Evolutionary conservation across 2,888 invertebrate species (phyloP).

Genomic region (Folsomia candida): DNA sequence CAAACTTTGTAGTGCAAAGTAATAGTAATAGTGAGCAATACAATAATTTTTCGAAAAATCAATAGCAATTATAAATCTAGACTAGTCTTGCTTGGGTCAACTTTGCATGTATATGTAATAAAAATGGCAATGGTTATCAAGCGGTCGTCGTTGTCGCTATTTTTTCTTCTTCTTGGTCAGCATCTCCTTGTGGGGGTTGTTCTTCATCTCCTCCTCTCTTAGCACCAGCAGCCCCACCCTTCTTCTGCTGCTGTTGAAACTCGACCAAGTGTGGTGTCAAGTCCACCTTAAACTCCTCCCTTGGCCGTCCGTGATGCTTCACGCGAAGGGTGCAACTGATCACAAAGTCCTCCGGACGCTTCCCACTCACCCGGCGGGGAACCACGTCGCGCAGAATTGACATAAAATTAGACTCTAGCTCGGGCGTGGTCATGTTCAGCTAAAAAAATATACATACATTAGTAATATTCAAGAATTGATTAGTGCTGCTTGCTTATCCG

Average conservation of each 20-base stretch:
- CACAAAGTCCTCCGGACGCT: constrained; percentile 59
- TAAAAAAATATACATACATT: constrained; percentile 52
- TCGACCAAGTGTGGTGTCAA: not conserved
- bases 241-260: not conserved
- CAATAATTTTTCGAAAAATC: no score
- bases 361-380: constrained; percentile 26
- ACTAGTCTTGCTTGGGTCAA: no score
- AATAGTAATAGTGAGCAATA: no score
- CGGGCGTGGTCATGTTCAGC: constrained; percentile 70
- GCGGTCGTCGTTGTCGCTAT: no score
- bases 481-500: no score
- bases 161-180: no score
- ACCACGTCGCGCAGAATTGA: constrained; percentile 62
- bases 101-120: no score
- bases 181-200: no score
- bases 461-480: not conserved
- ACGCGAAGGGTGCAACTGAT: constrained; percentile 59
- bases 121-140: no score
- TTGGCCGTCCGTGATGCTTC: not conserved
- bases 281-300: not conserved
- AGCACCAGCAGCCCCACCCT: no score
- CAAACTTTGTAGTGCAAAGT: no score
- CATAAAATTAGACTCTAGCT: constrained; percentile 71
- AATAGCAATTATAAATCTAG: no score
- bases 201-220: not conserved